Base-by-base conservation (phyloP, 2,113 vertebrate genomes). In the Odontophorus gujanensis region DNA sequence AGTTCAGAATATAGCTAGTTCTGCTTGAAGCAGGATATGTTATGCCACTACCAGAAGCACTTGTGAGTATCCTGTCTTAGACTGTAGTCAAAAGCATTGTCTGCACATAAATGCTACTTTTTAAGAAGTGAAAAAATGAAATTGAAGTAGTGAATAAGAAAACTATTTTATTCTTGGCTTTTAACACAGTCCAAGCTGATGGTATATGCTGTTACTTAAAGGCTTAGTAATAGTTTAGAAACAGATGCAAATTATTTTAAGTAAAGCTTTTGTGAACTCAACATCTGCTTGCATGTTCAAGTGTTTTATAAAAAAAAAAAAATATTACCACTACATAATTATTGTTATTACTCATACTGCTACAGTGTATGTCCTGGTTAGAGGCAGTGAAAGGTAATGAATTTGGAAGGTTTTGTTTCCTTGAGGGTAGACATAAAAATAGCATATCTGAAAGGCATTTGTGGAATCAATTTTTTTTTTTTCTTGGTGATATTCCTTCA, bases 171-270 rank as follows among this genome's bases (percentile, higher is more conserved):
- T 78, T 94, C 48, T 90, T 95, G 81, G 66, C 50, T 81, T 88
- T 53, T 87, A 89, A 79, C 38, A 28, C 80, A 84, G 32, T 65
- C 42, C 48, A 83, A 73, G 63, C 42, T 67, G 66, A 22, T 83
- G 40, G 36, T 87, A 57, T 59, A 36, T 71, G 75, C 32, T 89
- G 3, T 92, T 53, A 38, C 75, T 91, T 89, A 81, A 67, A 87
- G 89, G 74, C 67, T 48, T 87, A 85, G 57, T 89, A 90, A 82
- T 79, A 89, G 89, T 69, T 89, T 85, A 81, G 68, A 87, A 95
- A 85, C 12, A 14, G 15, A 51, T 91, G 61, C 7, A 69, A 81
- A 79, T 90, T 83, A 79, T 65, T 92, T 78, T 90, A 87, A 92
- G 50, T 30, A 8, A 76, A 91, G 43, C 42, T n/a, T 89, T 96